Base-by-base conservation (phyloP, 64 coral and sea anemone genomes). In the Exaiptasia diaphana region DNA sequence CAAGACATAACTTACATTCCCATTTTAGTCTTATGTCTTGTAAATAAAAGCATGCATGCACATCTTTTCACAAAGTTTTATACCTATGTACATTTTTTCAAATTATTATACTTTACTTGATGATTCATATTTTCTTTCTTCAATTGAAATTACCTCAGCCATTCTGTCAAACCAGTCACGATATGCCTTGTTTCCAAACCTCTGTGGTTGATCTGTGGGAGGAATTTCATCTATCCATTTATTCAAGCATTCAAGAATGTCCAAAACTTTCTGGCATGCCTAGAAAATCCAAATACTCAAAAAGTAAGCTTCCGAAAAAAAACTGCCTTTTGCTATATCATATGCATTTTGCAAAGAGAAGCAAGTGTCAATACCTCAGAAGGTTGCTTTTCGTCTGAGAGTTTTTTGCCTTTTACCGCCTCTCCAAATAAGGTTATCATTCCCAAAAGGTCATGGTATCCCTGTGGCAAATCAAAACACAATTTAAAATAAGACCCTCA, bases 111-210 rank as follows among this genome's bases (percentile, higher is more conserved):
- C n/a, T n/a, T n/a, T n/a, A n/a, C n/a, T n/a, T n/a, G n/a, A n/a
- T n/a, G n/a, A n/a, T n/a, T n/a, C n/a, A n/a, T n/a, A n/a, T n/a
- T n/a, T n/a, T n/a, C n/a, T n/a, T n/a, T n/a, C n/a, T n/a, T n/a
- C n/a, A n/a, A n/a, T n/a, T n/a, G n/a, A n/a, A n/a, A n/a, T 37
- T 17, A 99, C 94, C 85, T 91, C 74, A 57, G 88, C 79, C 23
- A 99, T 35, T 28, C 68, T 85, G 62, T 58, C 30, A 50, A 72
- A 89, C 94, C 94, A 99, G 7, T 86, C 82, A 30, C 94, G 77
- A 30, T 64, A 99, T 23, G 94, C 94, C 21, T 91, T 99, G 69
- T 99, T 99, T 12, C 94, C 94, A 85, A 99, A 99, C 33, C 94
- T 78, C 40, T 92, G 89, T n/a, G 94, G 94, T 42, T 99, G 94